phyloP scores from a whole-genome alignment of 2,113 vertebrate genomes.

The Electrona antarctica region DNA sequence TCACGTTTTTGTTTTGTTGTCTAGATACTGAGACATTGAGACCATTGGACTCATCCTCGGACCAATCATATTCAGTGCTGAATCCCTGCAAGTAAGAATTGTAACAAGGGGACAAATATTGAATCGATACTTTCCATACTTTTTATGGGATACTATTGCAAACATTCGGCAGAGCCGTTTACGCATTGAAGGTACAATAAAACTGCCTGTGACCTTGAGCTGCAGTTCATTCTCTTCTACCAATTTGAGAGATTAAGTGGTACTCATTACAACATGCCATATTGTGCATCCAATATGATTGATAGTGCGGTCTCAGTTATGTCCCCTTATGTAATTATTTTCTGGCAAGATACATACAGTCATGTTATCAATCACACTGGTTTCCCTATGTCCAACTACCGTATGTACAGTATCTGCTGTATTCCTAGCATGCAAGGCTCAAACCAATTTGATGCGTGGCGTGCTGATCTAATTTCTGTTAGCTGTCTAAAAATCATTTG shows the following conservation, averaged over 20 bases:
- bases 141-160: background rate
- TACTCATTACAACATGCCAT: background rate
- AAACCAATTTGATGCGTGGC: background rate
- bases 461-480: background rate
- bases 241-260: background rate
- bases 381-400: background rate
- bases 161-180: background rate
- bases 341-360: background rate
- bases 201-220: background rate
- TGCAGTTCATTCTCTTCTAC: background rate
- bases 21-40: slow-evolving; percentile 40
- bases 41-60: slow-evolving; percentile 59
- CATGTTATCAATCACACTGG: background rate
- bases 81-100: slow-evolving; percentile 52
- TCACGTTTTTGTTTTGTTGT: slow-evolving; percentile 39
- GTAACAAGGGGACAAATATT: slow-evolving; percentile 6
- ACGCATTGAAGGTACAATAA: background rate
- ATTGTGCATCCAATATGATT: slow-evolving; percentile 3
- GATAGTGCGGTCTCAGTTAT: background rate
- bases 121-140: background rate
- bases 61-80: slow-evolving; percentile 59
- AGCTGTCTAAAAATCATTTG: background rate
- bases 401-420: background rate
- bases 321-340: background rate
- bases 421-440: background rate